Conservation (phyloP, 1,140 invertebrate genomes). For the Trialeurodes vaporariorum region DNA sequence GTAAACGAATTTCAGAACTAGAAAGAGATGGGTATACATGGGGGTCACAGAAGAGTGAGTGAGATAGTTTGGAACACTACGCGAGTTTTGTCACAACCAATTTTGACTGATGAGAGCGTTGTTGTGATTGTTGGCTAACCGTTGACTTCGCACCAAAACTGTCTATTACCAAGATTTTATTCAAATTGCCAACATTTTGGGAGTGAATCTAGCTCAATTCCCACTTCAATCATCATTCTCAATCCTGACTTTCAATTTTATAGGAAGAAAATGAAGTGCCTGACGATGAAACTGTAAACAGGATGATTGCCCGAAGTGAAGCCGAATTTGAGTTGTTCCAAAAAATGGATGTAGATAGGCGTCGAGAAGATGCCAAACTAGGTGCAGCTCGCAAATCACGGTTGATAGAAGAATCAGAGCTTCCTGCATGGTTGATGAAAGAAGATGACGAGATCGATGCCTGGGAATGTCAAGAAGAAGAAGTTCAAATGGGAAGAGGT, state of each 20-base stretch:
- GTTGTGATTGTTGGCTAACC: too few relatives aligned
- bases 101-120: too few relatives aligned
- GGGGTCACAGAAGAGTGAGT: too few relatives aligned
- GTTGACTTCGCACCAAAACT: too few relatives aligned
- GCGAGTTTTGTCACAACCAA: too few relatives aligned
- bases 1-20: too few relatives aligned
- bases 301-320: constrained; percentile 93
- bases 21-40: too few relatives aligned
- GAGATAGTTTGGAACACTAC: too few relatives aligned
- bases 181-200: too few relatives aligned
- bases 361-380: constrained; percentile 63
- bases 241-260: constrained; percentile 6
- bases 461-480: constrained; percentile 66
- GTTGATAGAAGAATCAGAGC: constrained; percentile 83
- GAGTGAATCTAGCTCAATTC: too few relatives aligned
- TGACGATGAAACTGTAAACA: constrained; percentile 97
- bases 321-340: constrained; percentile 92
- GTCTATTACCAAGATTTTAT: too few relatives aligned
- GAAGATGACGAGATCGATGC: constrained; percentile 71
- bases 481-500: constrained; percentile 65
- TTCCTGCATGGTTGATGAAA: constrained; percentile 90
- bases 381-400: constrained; percentile 57
- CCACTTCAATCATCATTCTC: too few relatives aligned
- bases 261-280: constrained; percentile 93
- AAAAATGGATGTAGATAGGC: constrained; percentile 82